Evolutionary conservation across 2,113 vertebrate species (phyloP).

Genomic region (Bufo gargarizans): DNA sequence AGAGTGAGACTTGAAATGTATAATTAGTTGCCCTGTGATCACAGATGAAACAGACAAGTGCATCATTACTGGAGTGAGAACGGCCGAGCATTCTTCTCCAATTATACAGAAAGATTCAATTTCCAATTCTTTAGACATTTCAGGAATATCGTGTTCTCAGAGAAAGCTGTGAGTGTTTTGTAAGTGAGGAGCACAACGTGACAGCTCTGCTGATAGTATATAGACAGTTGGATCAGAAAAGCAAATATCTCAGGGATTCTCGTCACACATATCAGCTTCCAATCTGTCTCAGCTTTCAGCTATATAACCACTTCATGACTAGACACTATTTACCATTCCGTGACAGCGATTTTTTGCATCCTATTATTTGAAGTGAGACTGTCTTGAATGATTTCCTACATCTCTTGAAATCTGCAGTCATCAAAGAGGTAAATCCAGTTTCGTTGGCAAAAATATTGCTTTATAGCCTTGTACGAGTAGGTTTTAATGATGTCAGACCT

Average conservation of each 20-base stretch:
- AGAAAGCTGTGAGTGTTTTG: background rate
- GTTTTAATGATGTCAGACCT: no score
- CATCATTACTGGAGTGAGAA: background rate
- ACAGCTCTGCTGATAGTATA: background rate
- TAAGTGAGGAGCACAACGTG: background rate
- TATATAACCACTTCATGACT: background rate
- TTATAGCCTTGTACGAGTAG: no score
- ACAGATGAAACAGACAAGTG: background rate
- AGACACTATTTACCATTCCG: background rate
- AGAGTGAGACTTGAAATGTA: background rate
- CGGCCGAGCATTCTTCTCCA: background rate
- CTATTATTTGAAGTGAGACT: no score
- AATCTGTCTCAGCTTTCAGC: background rate
- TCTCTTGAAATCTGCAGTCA: no score
- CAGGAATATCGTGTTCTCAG: background rate
- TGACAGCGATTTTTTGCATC: no score
- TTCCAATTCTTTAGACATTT: background rate
- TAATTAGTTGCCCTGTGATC: conserved; percentile 8
- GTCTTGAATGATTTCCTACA: no score
- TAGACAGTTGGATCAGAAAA: background rate
- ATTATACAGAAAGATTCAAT: background rate
- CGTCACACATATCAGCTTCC: background rate
- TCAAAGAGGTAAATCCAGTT: no score
- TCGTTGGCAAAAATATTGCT: no score
- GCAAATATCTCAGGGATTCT: background rate